Conservation (phyloP, 2,888 invertebrate genomes). For the Cerceris ruficornis region DNA sequence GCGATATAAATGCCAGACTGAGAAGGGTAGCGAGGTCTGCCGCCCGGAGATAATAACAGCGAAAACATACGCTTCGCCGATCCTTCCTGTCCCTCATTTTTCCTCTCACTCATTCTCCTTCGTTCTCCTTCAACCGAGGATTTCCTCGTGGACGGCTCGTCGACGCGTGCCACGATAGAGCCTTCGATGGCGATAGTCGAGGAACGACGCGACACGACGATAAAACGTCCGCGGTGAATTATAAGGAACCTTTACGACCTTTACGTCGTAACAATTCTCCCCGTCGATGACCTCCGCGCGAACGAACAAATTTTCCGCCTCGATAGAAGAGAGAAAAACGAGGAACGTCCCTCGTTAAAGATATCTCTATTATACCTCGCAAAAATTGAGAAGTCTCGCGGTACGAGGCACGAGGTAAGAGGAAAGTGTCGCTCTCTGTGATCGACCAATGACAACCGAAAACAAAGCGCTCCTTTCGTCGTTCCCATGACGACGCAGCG, state of each 20-base stretch:
- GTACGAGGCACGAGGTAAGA: too few species aligned
- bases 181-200: background rate
- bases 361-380: slow-evolving; percentile 24
- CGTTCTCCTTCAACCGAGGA: slow-evolving; percentile 27
- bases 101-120: slow-evolving; percentile 10
- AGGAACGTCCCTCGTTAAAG: slow-evolving; percentile 52
- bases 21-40: slow-evolving; percentile 52
- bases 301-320: slow-evolving; percentile 28
- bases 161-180: slow-evolving; percentile 6
- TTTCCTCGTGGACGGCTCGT: slow-evolving; percentile 34
- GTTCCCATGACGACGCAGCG: too few species aligned
- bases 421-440: too few species aligned
- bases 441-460: too few species aligned
- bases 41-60: slow-evolving; percentile 47
- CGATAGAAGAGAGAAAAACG: slow-evolving; percentile 28
- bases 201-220: background rate
- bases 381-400: too few species aligned
- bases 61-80: slow-evolving; percentile 32
- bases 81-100: slow-evolving; percentile 12
- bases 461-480: too few species aligned
- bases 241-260: background rate
- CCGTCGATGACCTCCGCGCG: background rate
- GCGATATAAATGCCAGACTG: slow-evolving; percentile 48
- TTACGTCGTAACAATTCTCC: slow-evolving; percentile 12
- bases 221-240: slow-evolving; percentile 3